Evolutionary conservation across 2,797 vertebrate genomes (phyloP).

Genomic region (Phoeniculus purpureus): DNA sequence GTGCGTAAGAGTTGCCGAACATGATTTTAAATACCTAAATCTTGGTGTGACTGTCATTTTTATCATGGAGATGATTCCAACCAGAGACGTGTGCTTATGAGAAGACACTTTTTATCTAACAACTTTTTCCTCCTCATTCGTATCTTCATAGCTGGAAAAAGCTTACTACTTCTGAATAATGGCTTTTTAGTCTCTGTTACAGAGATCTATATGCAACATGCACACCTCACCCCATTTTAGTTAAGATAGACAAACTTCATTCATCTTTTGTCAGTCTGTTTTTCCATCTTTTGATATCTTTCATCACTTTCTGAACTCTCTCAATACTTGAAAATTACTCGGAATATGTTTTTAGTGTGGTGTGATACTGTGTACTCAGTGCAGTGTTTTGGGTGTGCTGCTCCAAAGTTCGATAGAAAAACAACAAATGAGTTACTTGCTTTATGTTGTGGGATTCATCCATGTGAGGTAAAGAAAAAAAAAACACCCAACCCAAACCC

Average conservation of each 20-base stretch:
- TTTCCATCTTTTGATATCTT: neutral
- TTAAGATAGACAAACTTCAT: neutral
- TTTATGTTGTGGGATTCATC: neutral
- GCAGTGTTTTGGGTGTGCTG: neutral
- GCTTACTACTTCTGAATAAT: neutral
- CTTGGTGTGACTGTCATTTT: neutral
- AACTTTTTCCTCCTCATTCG: neutral
- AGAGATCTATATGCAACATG: neutral
- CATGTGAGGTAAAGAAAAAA: neutral
- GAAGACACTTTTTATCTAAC: neutral
- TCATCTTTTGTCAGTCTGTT: neutral
- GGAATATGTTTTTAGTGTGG: too few relatives aligned
- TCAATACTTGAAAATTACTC: neutral
- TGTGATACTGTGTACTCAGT: too few relatives aligned
- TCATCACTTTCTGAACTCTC: neutral
- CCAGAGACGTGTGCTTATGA: neutral
- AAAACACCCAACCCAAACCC: too few relatives aligned
- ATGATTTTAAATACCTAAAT: neutral
- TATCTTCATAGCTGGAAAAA: neutral
- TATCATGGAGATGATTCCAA: neutral
- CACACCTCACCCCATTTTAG: neutral
- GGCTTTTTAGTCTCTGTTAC: neutral
- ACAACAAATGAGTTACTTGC: neutral
- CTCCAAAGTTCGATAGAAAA: neutral
- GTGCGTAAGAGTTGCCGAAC: neutral